Evolutionary conservation across 2,113 vertebrate species (phyloP).

Genomic region (Cariama cristata): DNA sequence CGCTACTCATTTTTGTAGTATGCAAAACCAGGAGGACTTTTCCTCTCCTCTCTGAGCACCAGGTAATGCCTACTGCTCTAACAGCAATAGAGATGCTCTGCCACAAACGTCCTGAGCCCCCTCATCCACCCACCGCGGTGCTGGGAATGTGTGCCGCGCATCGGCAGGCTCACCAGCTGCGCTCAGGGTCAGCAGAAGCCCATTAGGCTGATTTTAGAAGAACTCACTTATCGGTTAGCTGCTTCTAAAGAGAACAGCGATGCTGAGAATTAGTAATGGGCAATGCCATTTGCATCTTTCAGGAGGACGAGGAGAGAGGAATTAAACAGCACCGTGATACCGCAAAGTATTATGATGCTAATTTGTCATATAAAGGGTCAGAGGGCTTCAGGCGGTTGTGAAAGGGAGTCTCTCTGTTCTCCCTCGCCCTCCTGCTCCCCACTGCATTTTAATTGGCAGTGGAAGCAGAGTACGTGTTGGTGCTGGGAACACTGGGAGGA

Average conservation of each 20-base stretch:
- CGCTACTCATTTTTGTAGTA: background rate
- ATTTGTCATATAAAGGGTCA: conserved; percentile 42
- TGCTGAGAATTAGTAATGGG: background rate
- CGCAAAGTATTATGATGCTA: conserved; percentile 5
- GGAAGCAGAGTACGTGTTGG: background rate
- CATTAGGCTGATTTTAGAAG: background rate
- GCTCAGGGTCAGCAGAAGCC: background rate
- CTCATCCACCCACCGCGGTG: background rate
- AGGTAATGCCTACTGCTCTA: background rate
- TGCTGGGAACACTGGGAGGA: background rate
- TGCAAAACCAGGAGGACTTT: background rate
- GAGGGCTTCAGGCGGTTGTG: background rate
- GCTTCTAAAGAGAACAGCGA: background rate
- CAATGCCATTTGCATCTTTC: background rate
- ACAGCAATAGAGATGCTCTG: background rate
- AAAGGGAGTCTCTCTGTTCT: background rate
- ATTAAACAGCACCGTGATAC: background rate
- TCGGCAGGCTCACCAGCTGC: background rate
- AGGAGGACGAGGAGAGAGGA: background rate
- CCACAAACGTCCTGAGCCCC: background rate
- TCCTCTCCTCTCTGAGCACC: background rate
- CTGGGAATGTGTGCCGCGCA: background rate
- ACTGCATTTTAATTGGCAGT: background rate
- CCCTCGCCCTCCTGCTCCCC: background rate
- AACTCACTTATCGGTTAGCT: background rate